Evolutionary conservation across 2,888 invertebrate genomes (phyloP).

Genomic region (Drosophila neotestacea): DNA sequence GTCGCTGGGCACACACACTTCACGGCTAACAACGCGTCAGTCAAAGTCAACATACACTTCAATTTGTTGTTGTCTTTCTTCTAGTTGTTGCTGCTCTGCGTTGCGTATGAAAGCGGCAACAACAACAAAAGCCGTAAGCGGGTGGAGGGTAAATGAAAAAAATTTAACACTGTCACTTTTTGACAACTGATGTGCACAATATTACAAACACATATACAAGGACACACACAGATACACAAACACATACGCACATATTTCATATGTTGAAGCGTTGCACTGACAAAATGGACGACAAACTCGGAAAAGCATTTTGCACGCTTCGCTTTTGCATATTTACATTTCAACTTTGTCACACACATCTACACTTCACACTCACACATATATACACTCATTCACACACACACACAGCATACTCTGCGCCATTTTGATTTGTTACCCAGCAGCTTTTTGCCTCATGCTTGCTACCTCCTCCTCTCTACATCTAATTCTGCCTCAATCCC

Average conservation of each 20-base stretch:
- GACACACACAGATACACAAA: neutral
- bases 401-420: slow-evolving; percentile 33
- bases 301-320: slow-evolving; percentile 42
- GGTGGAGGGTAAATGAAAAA: slow-evolving; percentile 50
- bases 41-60: slow-evolving; percentile 76
- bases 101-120: slow-evolving; percentile 20
- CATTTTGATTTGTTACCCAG: slow-evolving; percentile 68
- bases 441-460: neutral
- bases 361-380: slow-evolving; percentile 4
- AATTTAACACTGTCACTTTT: slow-evolving; percentile 75
- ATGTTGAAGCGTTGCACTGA: slow-evolving; percentile 44
- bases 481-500: neutral
- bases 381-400: slow-evolving; percentile 2
- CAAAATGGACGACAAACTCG: slow-evolving; percentile 43
- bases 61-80: slow-evolving; percentile 40
- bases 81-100: slow-evolving; percentile 15
- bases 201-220: neutral
- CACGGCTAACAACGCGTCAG: slow-evolving; percentile 76
- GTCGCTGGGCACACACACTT: slow-evolving; percentile 63
- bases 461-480: neutral
- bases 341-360: slow-evolving; percentile 64
- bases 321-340: slow-evolving; percentile 69
- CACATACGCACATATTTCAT: slow-evolving; percentile 10
- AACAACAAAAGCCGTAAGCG: slow-evolving; percentile 24
- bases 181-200: slow-evolving; percentile 55